phyloP scores from a whole-genome alignment of 2,113 vertebrate genomes.

The Polyodon spathula region DNA sequence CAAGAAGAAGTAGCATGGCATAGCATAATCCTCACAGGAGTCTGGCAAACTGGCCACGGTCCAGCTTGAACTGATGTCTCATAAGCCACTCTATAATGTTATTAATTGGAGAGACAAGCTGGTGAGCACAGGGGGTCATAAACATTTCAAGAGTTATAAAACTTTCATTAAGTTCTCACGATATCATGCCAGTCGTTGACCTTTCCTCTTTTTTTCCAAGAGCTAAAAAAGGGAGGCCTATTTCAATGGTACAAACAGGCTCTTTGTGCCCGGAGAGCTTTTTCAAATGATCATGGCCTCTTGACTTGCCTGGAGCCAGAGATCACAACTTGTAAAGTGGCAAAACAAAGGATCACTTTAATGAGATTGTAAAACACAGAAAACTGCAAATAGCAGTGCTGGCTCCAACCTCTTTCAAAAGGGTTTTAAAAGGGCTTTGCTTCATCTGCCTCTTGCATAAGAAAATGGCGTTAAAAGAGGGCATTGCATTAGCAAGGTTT shows the following conservation, averaged over 20 bases:
- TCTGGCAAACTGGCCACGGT: constrained; percentile 16
- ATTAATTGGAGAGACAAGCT: constrained; percentile 61
- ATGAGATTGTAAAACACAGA: constrained; percentile 66
- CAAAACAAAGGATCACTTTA: constrained; percentile 70
- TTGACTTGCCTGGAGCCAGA: constrained; percentile 69
- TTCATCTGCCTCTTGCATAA: constrained; percentile 50
- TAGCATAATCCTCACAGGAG: not conserved
- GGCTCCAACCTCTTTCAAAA: constrained; percentile 56
- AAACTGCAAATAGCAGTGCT: constrained; percentile 32
- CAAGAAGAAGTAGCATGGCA: constrained; percentile 4
- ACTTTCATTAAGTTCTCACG: constrained; percentile 80
- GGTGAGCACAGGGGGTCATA: constrained; percentile 63
- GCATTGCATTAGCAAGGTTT: constrained; percentile 19
- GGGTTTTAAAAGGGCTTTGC: constrained; percentile 56
- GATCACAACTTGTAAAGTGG: constrained; percentile 73
- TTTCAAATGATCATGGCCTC: constrained; percentile 68
- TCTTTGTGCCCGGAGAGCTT: constrained; percentile 60
- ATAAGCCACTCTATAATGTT: constrained; percentile 31
- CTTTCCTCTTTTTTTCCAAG: constrained; percentile 46
- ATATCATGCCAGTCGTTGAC: constrained; percentile 59
- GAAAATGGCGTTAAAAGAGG: constrained; percentile 43
- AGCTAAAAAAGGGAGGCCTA: constrained; percentile 35
- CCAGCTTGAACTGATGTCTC: constrained; percentile 29
- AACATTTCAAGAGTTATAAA: constrained; percentile 79
- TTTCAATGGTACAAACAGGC: constrained; percentile 47